These are phyloP conservation scores for Alviniconcha marisindica DNA, from an alignment of 1,140 invertebrate species.

Conservation along the genomic window DNA sequence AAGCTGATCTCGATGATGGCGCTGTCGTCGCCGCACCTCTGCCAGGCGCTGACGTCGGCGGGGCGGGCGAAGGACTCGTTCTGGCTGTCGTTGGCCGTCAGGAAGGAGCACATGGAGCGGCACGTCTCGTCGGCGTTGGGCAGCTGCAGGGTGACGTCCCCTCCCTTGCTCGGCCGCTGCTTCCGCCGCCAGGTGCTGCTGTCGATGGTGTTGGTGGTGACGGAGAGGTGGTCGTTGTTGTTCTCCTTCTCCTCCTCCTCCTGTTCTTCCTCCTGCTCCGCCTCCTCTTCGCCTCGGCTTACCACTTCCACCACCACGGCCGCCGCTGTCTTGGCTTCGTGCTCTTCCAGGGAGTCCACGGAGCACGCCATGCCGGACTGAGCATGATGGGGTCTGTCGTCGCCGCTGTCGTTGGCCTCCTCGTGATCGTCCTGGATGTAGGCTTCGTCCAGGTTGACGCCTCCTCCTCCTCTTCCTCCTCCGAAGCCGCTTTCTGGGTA, in stretches of 20 bases:
- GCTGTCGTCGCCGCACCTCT: conserved; percentile 30
- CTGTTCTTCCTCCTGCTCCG: too few relatives aligned
- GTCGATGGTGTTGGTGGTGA: conserved; percentile 22
- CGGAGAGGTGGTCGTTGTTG: background rate
- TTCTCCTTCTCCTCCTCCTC: background rate
- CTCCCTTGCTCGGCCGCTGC: conserved; percentile 53
- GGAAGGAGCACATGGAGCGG: conserved; percentile 53
- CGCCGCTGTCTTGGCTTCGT: background rate
- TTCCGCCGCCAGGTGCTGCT: conserved; percentile 67
- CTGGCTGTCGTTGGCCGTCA: conserved; percentile 21
- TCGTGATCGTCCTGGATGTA: conserved; percentile 18
- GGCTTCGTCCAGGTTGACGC: conserved; percentile 30
- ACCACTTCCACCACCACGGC: too few relatives aligned
- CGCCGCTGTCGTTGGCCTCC: background rate
- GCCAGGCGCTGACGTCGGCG: conserved; percentile 6
- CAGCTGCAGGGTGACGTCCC: conserved; percentile 43
- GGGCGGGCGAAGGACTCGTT: conserved; percentile 1
- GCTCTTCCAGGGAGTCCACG: conserved; percentile 38
- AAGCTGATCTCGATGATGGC: conserved; percentile 30
- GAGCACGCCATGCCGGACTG: conserved; percentile 13
- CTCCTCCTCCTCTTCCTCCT: background rate
- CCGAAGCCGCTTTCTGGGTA: background rate
- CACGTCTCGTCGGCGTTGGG: conserved; percentile 71
- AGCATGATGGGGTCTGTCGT: background rate
- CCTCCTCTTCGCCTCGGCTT: background rate